These are phyloP conservation scores for Habroteleia sp. DNA, from an alignment of 2,888 invertebrate species.

Conservation along the genomic window DNA sequence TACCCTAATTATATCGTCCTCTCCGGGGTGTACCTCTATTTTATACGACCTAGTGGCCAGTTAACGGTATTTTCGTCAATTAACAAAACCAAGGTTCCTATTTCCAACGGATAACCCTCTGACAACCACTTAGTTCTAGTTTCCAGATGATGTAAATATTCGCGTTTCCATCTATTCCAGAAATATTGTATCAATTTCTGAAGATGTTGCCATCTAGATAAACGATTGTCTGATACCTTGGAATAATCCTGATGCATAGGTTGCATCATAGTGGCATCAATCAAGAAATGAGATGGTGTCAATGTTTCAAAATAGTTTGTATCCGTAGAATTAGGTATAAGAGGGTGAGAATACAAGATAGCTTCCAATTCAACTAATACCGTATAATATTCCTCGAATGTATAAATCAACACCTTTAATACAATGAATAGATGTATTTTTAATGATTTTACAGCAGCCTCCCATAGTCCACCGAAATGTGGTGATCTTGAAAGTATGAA, in stretches of 20 bases:
- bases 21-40: conserved; percentile 42
- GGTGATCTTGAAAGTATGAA: conserved; percentile 63
- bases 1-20: conserved; percentile 23
- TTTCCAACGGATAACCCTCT: conserved; percentile 16
- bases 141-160: conserved; percentile 54
- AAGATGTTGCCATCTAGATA: conserved; percentile 59
- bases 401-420: conserved; percentile 19
- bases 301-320: conserved; percentile 65
- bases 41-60: conserved; percentile 48
- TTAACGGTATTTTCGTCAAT: conserved; percentile 46
- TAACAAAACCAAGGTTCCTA: conserved; percentile 45
- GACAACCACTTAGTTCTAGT: conserved; percentile 57
- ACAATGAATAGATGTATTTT: conserved; percentile 42
- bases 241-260: not conserved
- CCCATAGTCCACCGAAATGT: conserved; percentile 66
- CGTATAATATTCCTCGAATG: conserved; percentile 63
- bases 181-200: conserved; percentile 53
- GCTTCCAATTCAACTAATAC: conserved; percentile 68
- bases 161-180: conserved; percentile 53
- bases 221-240: conserved; percentile 20
- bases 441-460: conserved; percentile 63
- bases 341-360: conserved; percentile 70
- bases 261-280: conserved; percentile 55
- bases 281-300: conserved; percentile 72
- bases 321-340: conserved; percentile 66